phyloP scores from a whole-genome alignment of 2,113 vertebrate species.

The Sarotherodon lohbergeri region DNA sequence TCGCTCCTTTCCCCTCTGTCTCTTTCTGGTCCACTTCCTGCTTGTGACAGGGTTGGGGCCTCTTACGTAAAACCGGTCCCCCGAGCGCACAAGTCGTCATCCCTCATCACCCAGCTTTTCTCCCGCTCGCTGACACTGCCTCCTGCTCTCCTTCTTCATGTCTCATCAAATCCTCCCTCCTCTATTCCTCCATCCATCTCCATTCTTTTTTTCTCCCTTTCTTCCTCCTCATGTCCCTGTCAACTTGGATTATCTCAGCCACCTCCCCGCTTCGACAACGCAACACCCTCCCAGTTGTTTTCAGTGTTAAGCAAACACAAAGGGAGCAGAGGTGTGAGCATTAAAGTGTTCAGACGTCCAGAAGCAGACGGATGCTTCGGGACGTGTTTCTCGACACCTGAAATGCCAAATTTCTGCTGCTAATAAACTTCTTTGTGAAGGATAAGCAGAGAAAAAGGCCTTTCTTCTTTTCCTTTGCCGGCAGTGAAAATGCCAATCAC shows the following conservation, averaged over 20 bases:
- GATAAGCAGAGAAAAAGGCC: background rate
- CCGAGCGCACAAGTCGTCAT: conserved; percentile 48
- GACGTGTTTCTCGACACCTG: background rate
- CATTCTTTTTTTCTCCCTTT: background rate
- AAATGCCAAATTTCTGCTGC: background rate
- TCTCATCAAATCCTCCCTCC: background rate
- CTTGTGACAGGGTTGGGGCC: conserved; percentile 29
- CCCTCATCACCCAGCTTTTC: conserved; percentile 19
- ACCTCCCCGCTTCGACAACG: background rate
- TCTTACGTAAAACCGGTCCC: conserved; percentile 57
- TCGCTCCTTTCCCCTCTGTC: background rate
- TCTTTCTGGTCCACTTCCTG: conserved; percentile 44
- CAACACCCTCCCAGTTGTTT: conserved; percentile 1
- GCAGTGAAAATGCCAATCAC: conserved; percentile 26
- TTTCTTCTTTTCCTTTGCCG: background rate
- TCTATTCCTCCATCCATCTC: background rate
- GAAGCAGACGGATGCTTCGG: background rate
- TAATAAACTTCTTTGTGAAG: background rate
- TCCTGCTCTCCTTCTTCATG: conserved; percentile 2
- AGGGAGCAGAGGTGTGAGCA: background rate
- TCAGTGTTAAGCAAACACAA: background rate
- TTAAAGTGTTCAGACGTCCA: background rate
- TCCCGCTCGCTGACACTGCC: background rate
- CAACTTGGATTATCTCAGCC: background rate
- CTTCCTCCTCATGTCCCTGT: conserved; percentile 15